Evolutionary conservation across 2,113 vertebrate species (phyloP).

Genomic region (Crocuta crocuta): DNA sequence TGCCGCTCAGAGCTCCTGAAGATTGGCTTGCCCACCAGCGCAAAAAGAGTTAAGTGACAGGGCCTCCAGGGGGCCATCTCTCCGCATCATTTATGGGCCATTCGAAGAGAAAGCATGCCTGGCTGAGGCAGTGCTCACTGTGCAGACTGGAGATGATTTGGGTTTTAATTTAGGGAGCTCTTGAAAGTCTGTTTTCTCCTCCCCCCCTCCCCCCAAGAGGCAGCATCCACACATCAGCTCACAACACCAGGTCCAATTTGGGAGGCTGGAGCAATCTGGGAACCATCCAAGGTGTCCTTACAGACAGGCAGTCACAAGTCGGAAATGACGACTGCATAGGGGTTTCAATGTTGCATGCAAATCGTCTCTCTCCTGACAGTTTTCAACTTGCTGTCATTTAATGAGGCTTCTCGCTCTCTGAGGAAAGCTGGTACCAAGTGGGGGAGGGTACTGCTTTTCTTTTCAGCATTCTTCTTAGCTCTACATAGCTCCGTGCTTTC

Average conservation of each 20-base stretch:
- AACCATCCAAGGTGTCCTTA: constrained; percentile 48
- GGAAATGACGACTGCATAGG: background rate
- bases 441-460: constrained; percentile 26
- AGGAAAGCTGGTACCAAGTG: background rate
- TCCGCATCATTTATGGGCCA: constrained; percentile 63
- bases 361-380: constrained; percentile 26
- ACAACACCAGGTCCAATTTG: background rate
- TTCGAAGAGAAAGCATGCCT: accelerated
- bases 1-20: background rate
- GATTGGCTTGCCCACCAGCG: background rate
- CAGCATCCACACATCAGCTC: constrained; percentile 63
- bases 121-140: background rate
- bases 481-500: too few relatives aligned
- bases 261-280: constrained; percentile 38
- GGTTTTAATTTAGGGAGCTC: constrained; percentile 65
- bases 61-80: constrained; percentile 69
- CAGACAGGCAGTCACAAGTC: constrained; percentile 33
- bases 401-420: constrained; percentile 21
- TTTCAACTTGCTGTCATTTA: constrained; percentile 66
- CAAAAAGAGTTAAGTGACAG: constrained; percentile 76
- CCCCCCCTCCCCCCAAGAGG: constrained; percentile 41
- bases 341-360: constrained; percentile 19
- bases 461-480: background rate
- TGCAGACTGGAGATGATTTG: constrained; percentile 3
- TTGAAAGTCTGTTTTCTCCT: constrained; percentile 61